phyloP scores from a whole-genome alignment of 2,888 invertebrate genomes.

The Xylophagus ater region DNA sequence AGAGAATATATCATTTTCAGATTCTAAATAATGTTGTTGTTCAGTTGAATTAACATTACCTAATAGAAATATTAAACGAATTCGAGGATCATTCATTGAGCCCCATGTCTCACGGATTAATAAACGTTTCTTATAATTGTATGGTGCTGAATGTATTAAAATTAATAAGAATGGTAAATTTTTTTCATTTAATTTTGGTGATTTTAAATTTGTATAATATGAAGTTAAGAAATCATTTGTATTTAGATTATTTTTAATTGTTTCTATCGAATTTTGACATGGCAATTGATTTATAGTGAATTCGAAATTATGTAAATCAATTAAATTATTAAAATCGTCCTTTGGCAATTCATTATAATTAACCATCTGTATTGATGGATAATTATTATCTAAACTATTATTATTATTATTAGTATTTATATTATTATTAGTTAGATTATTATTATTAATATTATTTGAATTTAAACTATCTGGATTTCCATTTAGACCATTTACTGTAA shows the following conservation, averaged over 20 bases:
- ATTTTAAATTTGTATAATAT: not conserved
- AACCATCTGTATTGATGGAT: constrained; percentile 2
- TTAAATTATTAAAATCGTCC: constrained; percentile 37
- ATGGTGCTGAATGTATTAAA: constrained; percentile 57
- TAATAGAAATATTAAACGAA: constrained; percentile 55
- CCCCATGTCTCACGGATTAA: constrained; percentile 69
- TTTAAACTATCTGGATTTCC: constrained; percentile 15
- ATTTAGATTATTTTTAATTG: constrained; percentile 27
- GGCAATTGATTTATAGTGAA: constrained; percentile 49
- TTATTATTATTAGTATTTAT: constrained; percentile 6
- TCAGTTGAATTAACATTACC: constrained; percentile 43
- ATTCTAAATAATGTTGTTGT: constrained; percentile 33
- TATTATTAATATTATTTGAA: constrained; percentile 11
- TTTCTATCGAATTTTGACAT: constrained; percentile 30
- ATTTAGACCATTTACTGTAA: constrained; percentile 14
- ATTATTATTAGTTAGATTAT: constrained; percentile 1
- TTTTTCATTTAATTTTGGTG: not conserved
- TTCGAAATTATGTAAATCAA: constrained; percentile 50
- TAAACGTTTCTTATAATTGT: constrained; percentile 50
- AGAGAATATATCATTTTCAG: constrained; percentile 46
- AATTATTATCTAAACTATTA: constrained; percentile 7
- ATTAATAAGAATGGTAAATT: constrained; percentile 47
- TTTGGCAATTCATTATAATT: constrained; percentile 20
- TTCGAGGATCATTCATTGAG: constrained; percentile 35
- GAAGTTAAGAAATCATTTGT: constrained; percentile 25